Percentiles rank a stretch among this genome's conserved stretches.
phyloP scores from a whole-genome alignment of 2,113 vertebrate species.

The Zeus faber region DNA sequence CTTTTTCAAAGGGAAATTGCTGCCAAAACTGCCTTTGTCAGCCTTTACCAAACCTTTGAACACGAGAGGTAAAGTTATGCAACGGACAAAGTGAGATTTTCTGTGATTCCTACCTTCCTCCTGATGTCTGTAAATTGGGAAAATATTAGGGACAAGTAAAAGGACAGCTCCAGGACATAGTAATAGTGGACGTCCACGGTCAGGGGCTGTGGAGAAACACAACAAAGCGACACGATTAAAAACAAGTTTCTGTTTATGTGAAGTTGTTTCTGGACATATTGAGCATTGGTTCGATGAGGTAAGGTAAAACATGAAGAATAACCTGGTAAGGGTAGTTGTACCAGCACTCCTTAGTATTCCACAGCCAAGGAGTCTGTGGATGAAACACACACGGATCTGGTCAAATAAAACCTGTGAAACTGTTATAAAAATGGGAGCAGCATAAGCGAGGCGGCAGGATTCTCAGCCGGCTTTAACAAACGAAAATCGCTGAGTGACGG shows the following conservation, averaged over 20 bases:
- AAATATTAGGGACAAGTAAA: conserved; percentile 96
- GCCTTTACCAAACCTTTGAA: too few relatives aligned
- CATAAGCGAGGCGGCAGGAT: too few relatives aligned
- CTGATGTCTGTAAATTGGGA: conserved; percentile 97
- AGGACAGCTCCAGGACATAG: conserved; percentile 93
- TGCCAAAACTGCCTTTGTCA: too few relatives aligned
- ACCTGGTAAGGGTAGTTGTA: conserved; percentile 98
- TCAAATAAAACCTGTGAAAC: neutral
- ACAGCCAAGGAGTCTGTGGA: conserved; percentile 88
- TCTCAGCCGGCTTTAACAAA: too few relatives aligned
- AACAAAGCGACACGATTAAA: neutral
- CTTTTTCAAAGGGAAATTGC: too few relatives aligned
- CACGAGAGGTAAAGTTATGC: too few relatives aligned
- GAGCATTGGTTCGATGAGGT: too few relatives aligned
- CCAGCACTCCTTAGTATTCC: conserved; percentile 97
- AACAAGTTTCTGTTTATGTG: conserved; percentile 5
- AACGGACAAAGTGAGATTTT: too few relatives aligned
- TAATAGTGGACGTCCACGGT: conserved; percentile 94
- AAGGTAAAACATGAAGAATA: conserved; percentile 30
- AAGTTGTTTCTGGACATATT: too few relatives aligned
- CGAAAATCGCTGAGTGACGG: too few relatives aligned
- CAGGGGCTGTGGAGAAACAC: conserved; percentile 79
- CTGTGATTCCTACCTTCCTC: conserved; percentile 88
- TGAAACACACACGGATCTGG: conserved; percentile 12
- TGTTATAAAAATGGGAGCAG: conserved; percentile 3